Conservation (phyloP, 2,888 invertebrate species). For the Liodrosophila aerea region DNA sequence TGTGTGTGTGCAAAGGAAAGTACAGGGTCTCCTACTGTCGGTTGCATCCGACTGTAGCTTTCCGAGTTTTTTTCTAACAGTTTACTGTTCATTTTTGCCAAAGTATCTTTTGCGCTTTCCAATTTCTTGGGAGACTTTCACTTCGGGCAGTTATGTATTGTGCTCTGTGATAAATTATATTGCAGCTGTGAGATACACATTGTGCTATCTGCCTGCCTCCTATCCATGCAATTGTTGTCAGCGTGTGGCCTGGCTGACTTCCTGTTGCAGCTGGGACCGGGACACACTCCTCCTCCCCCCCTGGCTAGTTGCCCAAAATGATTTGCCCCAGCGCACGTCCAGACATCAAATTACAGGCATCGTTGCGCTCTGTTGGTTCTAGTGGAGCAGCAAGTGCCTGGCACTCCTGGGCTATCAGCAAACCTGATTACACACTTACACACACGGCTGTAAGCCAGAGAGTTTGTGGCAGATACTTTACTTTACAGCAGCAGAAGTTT, state of each 20-base stretch:
- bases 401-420: background rate
- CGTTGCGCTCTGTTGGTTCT: slow-evolving; percentile 34
- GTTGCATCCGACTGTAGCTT: no score
- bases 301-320: slow-evolving; percentile 27
- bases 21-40: no score
- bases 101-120: no score
- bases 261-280: slow-evolving; percentile 38
- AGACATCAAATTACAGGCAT: slow-evolving; percentile 42
- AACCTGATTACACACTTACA: slow-evolving; percentile 7
- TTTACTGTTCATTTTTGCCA: no score
- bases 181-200: no score
- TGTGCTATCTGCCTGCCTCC: slow-evolving; percentile 1
- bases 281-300: slow-evolving; percentile 6
- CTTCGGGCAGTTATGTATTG: slow-evolving; percentile 1
- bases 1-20: no score
- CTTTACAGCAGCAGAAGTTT: background rate
- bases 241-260: slow-evolving; percentile 10
- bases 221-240: slow-evolving; percentile 4
- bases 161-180: slow-evolving; percentile 1
- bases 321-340: slow-evolving; percentile 17
- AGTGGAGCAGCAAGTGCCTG: slow-evolving; percentile 4
- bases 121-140: background rate
- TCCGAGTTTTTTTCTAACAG: no score
- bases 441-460: no score
- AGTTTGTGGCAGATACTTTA: no score